phyloP scores from a whole-genome alignment of 2,888 invertebrate genomes.

The Xiphydria camelus region DNA sequence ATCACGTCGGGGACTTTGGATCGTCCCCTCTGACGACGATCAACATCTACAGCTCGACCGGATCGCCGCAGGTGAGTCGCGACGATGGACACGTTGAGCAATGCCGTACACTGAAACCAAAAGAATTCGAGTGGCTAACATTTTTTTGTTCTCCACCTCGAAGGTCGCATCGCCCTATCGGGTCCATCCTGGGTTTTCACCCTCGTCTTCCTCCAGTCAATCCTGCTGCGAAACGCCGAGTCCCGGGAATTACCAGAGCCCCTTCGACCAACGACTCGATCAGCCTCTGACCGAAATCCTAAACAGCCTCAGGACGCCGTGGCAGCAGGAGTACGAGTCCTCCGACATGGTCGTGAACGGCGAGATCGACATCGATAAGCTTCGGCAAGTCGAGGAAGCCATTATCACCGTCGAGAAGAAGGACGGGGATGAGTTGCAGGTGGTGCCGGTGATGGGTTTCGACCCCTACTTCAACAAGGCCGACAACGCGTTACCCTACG shows the following conservation, averaged over 20 bases:
- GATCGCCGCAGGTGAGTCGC: constrained; percentile 33
- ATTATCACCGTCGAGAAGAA: constrained; percentile 13
- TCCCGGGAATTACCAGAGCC: constrained; percentile 35
- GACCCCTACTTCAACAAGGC: too few relatives aligned
- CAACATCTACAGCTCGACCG: constrained; percentile 31
- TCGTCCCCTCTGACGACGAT: constrained; percentile 21
- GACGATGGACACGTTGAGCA: too few relatives aligned
- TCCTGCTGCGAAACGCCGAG: constrained; percentile 41
- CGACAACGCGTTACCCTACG: too few relatives aligned
- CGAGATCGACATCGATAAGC: constrained; percentile 30
- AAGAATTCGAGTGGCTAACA: too few relatives aligned
- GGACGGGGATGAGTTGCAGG: constrained; percentile 27
- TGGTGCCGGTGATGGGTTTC: constrained; percentile 25
- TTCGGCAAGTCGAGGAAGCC: constrained; percentile 41
- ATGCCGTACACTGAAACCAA: too few relatives aligned
- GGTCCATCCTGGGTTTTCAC: constrained; percentile 26
- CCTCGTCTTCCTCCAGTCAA: constrained; percentile 41
- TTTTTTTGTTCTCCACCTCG: constrained; percentile 2
- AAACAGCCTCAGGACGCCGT: constrained; percentile 22
- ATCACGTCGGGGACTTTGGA: constrained; percentile 18
- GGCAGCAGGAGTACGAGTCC: constrained; percentile 26
- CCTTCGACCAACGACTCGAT: constrained; percentile 28
- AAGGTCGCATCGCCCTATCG: constrained; percentile 20
- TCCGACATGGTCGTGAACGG: constrained; percentile 32
- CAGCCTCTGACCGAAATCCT: constrained; percentile 30